Conservation (phyloP, 2,888 invertebrate species). For the Drosophila eohydei region DNA sequence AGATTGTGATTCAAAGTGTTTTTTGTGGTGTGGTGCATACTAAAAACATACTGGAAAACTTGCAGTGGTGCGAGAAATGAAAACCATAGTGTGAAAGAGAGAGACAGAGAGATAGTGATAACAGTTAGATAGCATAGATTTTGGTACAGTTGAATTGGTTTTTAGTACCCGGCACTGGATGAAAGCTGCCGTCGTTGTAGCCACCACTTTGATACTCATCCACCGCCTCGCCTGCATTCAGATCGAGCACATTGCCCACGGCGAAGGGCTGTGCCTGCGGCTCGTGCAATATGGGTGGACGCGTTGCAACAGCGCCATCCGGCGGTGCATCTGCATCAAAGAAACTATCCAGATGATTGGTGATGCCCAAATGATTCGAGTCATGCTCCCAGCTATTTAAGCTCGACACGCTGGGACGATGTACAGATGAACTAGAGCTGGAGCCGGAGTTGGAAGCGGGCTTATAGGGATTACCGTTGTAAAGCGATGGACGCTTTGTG, state of each 20-base stretch:
- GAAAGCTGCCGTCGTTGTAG: slow-evolving; percentile 80
- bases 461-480: slow-evolving; percentile 68
- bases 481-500: slow-evolving; percentile 76
- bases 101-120: slow-evolving; percentile 26
- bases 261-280: slow-evolving; percentile 77
- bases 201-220: slow-evolving; percentile 76
- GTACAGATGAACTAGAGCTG: slow-evolving; percentile 37
- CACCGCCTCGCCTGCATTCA: slow-evolving; percentile 80
- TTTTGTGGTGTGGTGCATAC: slow-evolving; percentile 42
- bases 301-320: slow-evolving; percentile 29
- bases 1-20: slow-evolving; percentile 22
- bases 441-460: slow-evolving; percentile 49
- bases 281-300: slow-evolving; percentile 49
- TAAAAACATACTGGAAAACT: slow-evolving; percentile 45
- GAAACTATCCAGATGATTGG: slow-evolving; percentile 84
- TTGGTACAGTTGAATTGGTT: slow-evolving; percentile 25
- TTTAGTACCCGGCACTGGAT: slow-evolving; percentile 84
- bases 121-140: slow-evolving; percentile 11
- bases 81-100: slow-evolving; percentile 1
- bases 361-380: slow-evolving; percentile 81
- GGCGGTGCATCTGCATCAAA: slow-evolving; percentile 79
- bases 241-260: slow-evolving; percentile 82
- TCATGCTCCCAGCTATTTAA: slow-evolving; percentile 83
- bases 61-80: slow-evolving; percentile 49
- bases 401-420: slow-evolving; percentile 42